Conservation (phyloP, 92 coral and sea anemone species). For the Pocillopora grandis region DNA sequence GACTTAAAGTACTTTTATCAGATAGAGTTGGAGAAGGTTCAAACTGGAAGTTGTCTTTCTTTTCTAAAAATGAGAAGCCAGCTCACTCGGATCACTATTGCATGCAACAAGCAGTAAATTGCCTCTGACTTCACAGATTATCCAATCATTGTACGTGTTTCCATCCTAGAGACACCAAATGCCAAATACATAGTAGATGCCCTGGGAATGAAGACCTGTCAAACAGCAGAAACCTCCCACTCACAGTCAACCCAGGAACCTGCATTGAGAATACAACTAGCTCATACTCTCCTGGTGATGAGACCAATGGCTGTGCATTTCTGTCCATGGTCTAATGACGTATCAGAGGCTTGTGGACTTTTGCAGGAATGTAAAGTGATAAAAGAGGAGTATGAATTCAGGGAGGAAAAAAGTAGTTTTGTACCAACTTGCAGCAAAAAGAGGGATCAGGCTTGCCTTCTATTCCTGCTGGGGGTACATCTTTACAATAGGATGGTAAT, state of each 20-base stretch:
- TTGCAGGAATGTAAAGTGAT: constrained; percentile 31
- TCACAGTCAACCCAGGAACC: constrained; percentile 63
- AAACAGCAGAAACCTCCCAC: constrained; percentile 51
- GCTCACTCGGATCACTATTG: constrained; percentile 49
- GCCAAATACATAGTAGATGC: constrained; percentile 28
- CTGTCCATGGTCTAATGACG: constrained; percentile 51
- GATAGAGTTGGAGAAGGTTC: constrained; percentile 35
- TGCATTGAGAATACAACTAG: constrained; percentile 48
- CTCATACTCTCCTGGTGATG: constrained; percentile 48
- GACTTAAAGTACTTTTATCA: constrained; percentile 64
- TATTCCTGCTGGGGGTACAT: constrained; percentile 55
- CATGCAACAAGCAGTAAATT: constrained; percentile 58
- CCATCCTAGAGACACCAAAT: constrained; percentile 15
- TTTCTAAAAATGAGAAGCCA: constrained; percentile 50
- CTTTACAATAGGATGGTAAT: constrained; percentile 61
- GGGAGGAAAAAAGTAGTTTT: constrained; percentile 47
- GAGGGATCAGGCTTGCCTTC: constrained; percentile 33
- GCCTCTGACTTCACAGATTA: constrained; percentile 26
- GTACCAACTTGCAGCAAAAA: constrained; percentile 21
- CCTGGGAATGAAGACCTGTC: constrained; percentile 3
- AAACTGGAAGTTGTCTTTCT: constrained; percentile 29
- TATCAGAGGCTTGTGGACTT: constrained; percentile 43
- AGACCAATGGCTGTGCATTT: constrained; percentile 71
- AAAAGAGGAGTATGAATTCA: constrained; percentile 38
- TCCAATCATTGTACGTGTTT: constrained; percentile 5